A percentile compares a stretch with the other conserved stretches of the same genome.
These are phyloP conservation scores for Odontamblyopus lacepedii DNA, from an alignment of 2,797 vertebrate genomes.

Conservation along the genomic window DNA sequence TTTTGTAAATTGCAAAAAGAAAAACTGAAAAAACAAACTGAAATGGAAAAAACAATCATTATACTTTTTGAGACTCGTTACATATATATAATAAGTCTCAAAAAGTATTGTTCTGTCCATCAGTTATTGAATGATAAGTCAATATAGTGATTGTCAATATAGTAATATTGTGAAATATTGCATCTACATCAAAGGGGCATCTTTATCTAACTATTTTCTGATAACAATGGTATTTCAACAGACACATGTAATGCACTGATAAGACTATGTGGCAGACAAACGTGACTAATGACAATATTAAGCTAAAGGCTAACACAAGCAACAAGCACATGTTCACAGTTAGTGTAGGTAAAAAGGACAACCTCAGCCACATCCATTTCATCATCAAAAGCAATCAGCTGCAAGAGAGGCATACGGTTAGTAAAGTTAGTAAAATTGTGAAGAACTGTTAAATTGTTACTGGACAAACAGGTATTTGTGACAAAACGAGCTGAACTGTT, in stretches of 20 bases:
- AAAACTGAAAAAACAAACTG: too few relatives aligned
- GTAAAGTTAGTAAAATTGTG: conserved; percentile 52
- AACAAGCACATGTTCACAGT: conserved; percentile 43
- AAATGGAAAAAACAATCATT: too few relatives aligned
- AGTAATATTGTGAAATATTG: background rate
- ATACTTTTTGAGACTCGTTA: too few relatives aligned
- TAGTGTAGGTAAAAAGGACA: conserved; percentile 74
- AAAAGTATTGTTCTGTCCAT: too few relatives aligned
- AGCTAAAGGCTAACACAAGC: conserved; percentile 45
- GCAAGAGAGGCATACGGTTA: conserved; percentile 82
- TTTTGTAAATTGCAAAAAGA: too few relatives aligned
- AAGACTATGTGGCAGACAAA: conserved; percentile 38
- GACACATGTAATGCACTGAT: conserved; percentile 19
- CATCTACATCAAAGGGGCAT: background rate
- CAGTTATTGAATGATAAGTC: too few relatives aligned
- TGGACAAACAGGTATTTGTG: conserved; percentile 17
- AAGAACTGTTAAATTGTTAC: conserved; percentile 36
- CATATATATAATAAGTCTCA: too few relatives aligned
- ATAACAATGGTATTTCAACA: conserved; percentile 10
- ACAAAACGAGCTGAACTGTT: background rate
- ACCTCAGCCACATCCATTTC: conserved; percentile 99
- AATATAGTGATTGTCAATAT: too few relatives aligned
- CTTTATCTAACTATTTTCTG: background rate
- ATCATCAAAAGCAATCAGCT: conserved; percentile 95
- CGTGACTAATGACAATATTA: conserved; percentile 36